Conservation (phyloP, 2,113 vertebrate genomes). For the Myotis brandtii region DNA sequence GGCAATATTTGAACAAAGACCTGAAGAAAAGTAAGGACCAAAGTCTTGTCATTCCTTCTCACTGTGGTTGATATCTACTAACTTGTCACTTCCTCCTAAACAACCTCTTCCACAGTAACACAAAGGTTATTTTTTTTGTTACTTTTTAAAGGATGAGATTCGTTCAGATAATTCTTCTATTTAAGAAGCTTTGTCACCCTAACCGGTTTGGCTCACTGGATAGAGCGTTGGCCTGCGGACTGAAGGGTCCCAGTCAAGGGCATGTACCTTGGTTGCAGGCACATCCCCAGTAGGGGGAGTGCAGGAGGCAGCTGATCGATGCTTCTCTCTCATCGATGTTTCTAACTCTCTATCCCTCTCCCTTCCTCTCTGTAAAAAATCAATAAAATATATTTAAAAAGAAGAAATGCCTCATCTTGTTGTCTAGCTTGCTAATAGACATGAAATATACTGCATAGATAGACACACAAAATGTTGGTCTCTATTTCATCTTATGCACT, state of each 20-base stretch:
- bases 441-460: background rate
- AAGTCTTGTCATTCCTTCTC: background rate
- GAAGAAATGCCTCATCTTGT: too few species aligned
- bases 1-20: background rate
- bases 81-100: background rate
- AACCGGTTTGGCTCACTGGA: too few species aligned
- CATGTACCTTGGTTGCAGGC: too few species aligned
- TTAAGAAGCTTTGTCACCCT: background rate
- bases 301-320: too few species aligned
- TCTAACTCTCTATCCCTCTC: too few species aligned
- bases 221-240: too few species aligned
- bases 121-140: background rate
- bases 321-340: too few species aligned
- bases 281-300: too few species aligned
- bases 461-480: background rate
- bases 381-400: too few species aligned
- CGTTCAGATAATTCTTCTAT: background rate
- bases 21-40: background rate
- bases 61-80: background rate
- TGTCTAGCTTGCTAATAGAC: background rate
- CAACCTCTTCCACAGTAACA: background rate
- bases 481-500: background rate
- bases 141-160: background rate
- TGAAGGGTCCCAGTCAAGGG: too few species aligned
- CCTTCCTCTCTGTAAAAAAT: too few species aligned